phyloP scores from a whole-genome alignment of 2,888 invertebrate genomes.

The Chloromyia formosa region DNA sequence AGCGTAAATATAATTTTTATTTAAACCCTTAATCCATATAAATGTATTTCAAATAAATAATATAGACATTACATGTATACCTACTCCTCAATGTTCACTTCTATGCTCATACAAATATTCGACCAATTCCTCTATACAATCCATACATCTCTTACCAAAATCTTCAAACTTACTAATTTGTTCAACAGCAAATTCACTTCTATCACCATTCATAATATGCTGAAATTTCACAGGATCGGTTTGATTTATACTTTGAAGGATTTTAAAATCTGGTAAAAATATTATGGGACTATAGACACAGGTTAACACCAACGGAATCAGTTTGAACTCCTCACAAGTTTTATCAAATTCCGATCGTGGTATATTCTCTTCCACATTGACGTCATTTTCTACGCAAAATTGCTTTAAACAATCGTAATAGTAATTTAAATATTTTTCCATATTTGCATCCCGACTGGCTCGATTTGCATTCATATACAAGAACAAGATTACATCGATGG shows the following conservation, averaged over 20 bases:
- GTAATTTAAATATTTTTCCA: slow-evolving; percentile 63
- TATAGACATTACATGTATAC: too few relatives aligned
- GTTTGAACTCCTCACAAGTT: slow-evolving; percentile 55
- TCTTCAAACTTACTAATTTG: slow-evolving; percentile 55
- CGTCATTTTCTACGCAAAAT: slow-evolving; percentile 58
- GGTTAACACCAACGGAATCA: slow-evolving; percentile 49
- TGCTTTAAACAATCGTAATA: slow-evolving; percentile 65
- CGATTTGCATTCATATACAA: slow-evolving; percentile 49
- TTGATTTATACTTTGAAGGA: neutral
- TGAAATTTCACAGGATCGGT: slow-evolving; percentile 24
- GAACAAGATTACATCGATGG: slow-evolving; percentile 65
- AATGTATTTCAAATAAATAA: neutral
- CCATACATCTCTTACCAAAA: slow-evolving; percentile 52
- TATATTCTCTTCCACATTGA: slow-evolving; percentile 61
- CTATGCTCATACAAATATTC: slow-evolving; percentile 37
- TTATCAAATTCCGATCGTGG: slow-evolving; percentile 61
- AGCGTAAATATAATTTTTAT: too few relatives aligned
- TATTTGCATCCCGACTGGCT: slow-evolving; percentile 53
- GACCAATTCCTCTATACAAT: slow-evolving; percentile 49
- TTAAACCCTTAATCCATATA: too few relatives aligned
- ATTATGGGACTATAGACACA: slow-evolving; percentile 30
- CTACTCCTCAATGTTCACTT: neutral
- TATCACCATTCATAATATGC: slow-evolving; percentile 49
- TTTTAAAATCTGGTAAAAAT: slow-evolving; percentile 33
- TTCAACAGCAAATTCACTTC: slow-evolving; percentile 56